These are phyloP conservation scores for Orthosia incerta DNA, from an alignment of 2,888 invertebrate species.

Conservation along the genomic window DNA sequence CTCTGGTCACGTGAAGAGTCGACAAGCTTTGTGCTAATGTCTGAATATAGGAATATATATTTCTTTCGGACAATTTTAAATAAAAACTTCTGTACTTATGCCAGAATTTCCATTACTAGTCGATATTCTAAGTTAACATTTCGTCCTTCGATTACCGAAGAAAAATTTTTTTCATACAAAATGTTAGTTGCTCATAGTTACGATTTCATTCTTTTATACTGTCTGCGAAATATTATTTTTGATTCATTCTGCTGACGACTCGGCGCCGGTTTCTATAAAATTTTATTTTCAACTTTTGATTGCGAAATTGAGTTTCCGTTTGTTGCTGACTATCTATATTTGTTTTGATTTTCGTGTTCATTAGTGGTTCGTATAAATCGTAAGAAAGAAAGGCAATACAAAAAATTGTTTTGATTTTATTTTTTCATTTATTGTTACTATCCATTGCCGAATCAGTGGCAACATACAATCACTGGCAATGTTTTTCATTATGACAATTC, in stretches of 20 bases:
- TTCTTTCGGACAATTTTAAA: no score
- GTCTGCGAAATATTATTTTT: neutral
- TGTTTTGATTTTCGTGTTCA: slow-evolving; percentile 22
- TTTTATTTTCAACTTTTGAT: slow-evolving; percentile 19
- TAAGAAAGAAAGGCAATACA: neutral
- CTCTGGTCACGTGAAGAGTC: no score
- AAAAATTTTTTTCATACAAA: neutral
- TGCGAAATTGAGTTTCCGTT: slow-evolving; percentile 16
- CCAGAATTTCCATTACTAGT: neutral
- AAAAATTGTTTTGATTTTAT: no score
- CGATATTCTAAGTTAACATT: neutral
- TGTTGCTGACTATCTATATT: neutral
- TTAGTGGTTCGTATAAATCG: slow-evolving; percentile 5
- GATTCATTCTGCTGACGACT: neutral
- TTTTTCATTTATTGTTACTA: no score
- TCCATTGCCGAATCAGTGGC: neutral
- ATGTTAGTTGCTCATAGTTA: neutral
- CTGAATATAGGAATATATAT: no score
- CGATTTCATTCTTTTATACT: neutral
- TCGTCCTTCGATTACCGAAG: neutral
- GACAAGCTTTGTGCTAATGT: no score
- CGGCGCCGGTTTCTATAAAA: neutral
- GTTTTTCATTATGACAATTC: neutral
- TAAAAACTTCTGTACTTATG: neutral
- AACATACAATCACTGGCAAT: neutral